Conservation (phyloP, 2,888 invertebrate species). For the Alloscopus bannaensis region DNA sequence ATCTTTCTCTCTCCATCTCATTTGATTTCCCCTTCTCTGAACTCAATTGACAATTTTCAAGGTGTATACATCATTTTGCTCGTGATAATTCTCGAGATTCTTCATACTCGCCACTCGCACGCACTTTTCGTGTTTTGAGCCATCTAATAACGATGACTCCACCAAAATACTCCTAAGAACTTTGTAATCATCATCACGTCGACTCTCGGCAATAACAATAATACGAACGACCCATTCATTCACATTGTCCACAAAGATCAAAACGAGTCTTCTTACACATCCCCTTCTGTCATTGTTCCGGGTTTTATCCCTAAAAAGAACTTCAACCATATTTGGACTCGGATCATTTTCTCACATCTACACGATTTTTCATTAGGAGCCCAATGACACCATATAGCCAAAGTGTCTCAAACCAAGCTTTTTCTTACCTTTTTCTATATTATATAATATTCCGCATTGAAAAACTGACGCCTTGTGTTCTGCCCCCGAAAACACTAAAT, state of each 20-base stretch:
- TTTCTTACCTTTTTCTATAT: constrained; percentile 2
- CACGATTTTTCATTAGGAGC: neutral
- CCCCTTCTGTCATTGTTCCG: no score
- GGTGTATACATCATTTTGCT: no score
- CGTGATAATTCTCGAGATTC: no score
- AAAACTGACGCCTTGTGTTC: constrained; percentile 19
- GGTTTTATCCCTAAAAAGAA: neutral
- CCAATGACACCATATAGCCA: constrained; percentile 1
- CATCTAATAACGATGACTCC: no score
- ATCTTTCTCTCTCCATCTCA: neutral
- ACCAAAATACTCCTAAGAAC: constrained; percentile 11
- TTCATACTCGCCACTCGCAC: no score
- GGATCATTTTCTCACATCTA: neutral
- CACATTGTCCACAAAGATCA: constrained; percentile 22
- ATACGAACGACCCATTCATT: constrained; percentile 15
- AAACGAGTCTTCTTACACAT: neutral
- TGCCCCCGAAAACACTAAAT: constrained; percentile 7
- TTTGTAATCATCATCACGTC: neutral
- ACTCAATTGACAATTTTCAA: no score
- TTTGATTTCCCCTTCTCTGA: no score
- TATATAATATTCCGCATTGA: constrained; percentile 24
- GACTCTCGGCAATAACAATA: constrained; percentile 5
- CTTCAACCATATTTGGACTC: constrained; percentile 18
- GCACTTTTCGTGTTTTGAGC: no score
- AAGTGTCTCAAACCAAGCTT: neutral